Evolutionary conservation across 2,113 vertebrate species (phyloP), one percentile per base, ranked within the genome.

Genomic region (Psettodes erumei): DNA sequence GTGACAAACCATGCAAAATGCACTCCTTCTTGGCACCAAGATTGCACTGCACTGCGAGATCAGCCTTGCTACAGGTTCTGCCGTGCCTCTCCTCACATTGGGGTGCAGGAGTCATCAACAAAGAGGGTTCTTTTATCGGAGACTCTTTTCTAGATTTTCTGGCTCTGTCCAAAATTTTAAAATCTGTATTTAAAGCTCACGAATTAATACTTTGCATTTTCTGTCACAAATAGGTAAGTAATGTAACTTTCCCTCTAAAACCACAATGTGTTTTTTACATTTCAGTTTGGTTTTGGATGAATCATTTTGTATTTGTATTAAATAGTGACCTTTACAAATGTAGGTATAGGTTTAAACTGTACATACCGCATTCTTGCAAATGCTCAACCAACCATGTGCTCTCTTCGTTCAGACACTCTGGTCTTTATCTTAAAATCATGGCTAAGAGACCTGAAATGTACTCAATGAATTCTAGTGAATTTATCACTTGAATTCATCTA

Each of bases 401-500:
- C 21, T 74, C 18, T 51, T 13, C 16, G 33, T 45, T 16, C 37
- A 23, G n/a, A 66, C 45, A 55, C 63, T 48, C n/a, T 42, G 30
- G 19, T 80, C 5, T 58, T 58, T 27, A 58, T 69, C 43, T 67
- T n/a, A 2, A 47, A 10, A 56, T 47, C 62, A 28, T 43, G 27
- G 33, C 40, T 64, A n/a, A 79, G 48, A 51, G 42, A 62, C 27
- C n/a, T n/a, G 66, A 35, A 23, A 50, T 50, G 32, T 23, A 42
- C 5, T 47, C 50, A 71, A 74, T 11, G 1, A n/a, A n/a, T n/a
- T n/a, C n/a, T n/a, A n/a, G n/a, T n/a, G 43, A 75, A 70, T 53
- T 2, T 35, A 61, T 77, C 32, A 45, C 43, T 69, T 43, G n/a
- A n/a, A n/a, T n/a, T n/a, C n/a, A n/a, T n/a, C n/a, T n/a, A n/a